Evolutionary conservation across 2,113 vertebrate species (phyloP), one percentile per base, ranked within the genome.

Genomic region (Nycticryphes semicollaris): DNA sequence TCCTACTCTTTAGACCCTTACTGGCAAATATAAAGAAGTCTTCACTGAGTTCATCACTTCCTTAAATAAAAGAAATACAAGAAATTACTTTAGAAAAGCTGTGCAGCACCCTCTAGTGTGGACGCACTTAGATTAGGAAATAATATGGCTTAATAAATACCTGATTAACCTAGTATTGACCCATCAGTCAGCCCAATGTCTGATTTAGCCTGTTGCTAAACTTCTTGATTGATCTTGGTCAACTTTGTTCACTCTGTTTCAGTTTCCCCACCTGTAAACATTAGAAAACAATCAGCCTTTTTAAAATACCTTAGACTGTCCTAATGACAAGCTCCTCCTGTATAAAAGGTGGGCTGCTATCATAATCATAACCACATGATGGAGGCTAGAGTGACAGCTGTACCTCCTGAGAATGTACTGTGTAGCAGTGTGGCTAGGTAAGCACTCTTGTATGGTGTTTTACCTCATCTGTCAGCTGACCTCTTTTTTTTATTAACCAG

Each of bases 71-170:
- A 19, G 3, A 50, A 93, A 69, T 60, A 64, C 7, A 56, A 45
- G 16, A 88, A 95, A 73, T 68, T 41, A 60, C 19, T 62, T 88
- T 43, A 73, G 41, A 62, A 90, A 94, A 94, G 93, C 75, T 74
- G 72, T 77, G 79, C 68, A 93, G 94, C 94, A 93, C 95, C 95
- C 95, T 92, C 95, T 95, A 95, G 93, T 3, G 84, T 87, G 80
- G 43, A 68, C 19, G 47, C 10, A 31, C 62, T 75, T 84, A 31
- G 30, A 22, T 84, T 33, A 62, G 63, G 31, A 50, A 90, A 60
- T 51, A 48, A 10, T 22, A 68, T 0, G 3, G 9, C 5, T 78
- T 56, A 48, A 59, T n/a, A 62, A 79, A 47, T 53, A 68, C 14
- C 7, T 35, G 16, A 70, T 62, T 70, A 59, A 50, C 16, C 8